phyloP scores from a whole-genome alignment of 2,113 vertebrate species.

The Varanus komodoensis region DNA sequence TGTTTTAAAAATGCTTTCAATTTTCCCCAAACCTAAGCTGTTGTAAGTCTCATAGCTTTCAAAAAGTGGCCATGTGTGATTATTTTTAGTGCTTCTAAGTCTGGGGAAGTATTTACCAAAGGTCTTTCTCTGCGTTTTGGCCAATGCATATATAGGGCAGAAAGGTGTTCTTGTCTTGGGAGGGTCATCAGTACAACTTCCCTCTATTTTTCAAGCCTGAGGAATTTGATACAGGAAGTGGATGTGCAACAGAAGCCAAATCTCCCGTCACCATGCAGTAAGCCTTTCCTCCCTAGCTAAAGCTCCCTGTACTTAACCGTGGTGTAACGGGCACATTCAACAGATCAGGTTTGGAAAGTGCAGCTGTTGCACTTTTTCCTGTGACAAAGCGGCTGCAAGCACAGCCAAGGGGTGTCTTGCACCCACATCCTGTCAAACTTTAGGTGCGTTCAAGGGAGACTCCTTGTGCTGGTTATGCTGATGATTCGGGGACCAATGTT shows the following conservation, averaged over 20 bases:
- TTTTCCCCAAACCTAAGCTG: not conserved
- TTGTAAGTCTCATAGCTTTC: not conserved
- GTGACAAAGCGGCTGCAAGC: not conserved
- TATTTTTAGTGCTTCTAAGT: not conserved
- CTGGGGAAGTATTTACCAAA: not conserved
- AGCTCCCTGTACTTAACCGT: not conserved
- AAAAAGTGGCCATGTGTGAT: not conserved
- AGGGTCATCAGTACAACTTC: too few species aligned
- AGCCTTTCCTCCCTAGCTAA: too few species aligned
- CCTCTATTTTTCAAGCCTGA: not conserved
- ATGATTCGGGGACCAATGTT: too few species aligned
- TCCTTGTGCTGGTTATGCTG: too few species aligned
- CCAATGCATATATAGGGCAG: not conserved
- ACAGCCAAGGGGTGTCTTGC: not conserved
- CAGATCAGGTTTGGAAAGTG: not conserved
- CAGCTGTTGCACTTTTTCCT: not conserved
- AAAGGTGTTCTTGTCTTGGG: not conserved
- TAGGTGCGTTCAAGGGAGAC: too few species aligned
- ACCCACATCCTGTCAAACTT: too few species aligned
- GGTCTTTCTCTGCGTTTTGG: not conserved
- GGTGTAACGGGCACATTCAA: not conserved
- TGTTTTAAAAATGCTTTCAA: not conserved
- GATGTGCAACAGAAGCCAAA: not conserved
- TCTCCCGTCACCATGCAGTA: not conserved
- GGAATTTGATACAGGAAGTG: not conserved